Conservation (phyloP, 2,113 vertebrate genomes). For the Pholis gunnellus region DNA sequence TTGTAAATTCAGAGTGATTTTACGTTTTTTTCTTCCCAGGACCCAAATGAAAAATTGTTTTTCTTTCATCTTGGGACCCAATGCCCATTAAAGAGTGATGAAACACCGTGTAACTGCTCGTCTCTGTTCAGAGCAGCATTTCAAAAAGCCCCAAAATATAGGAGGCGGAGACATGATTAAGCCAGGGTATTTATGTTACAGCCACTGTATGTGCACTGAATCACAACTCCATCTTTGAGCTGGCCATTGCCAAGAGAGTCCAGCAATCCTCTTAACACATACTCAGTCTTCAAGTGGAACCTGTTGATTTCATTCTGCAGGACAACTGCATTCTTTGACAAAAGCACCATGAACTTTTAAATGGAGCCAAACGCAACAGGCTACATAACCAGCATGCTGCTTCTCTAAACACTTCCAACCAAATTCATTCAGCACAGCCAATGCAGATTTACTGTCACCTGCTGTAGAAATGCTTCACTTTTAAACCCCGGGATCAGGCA, state of each 20-base stretch:
- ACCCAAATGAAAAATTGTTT: slow-evolving; percentile 54
- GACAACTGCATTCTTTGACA: slow-evolving; percentile 5
- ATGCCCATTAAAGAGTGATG: slow-evolving; percentile 70
- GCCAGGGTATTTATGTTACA: slow-evolving; percentile 11
- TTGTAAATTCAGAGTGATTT: slow-evolving; percentile 32
- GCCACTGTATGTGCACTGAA: slow-evolving; percentile 5
- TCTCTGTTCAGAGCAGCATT: slow-evolving; percentile 22
- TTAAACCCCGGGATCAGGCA: neutral
- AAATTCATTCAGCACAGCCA: slow-evolving; percentile 6
- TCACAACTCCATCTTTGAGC: slow-evolving; percentile 2
- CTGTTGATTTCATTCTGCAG: slow-evolving; percentile 10
- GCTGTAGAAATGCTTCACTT: neutral
- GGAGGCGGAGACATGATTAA: slow-evolving; percentile 8
- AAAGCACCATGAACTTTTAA: neutral
- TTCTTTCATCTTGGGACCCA: slow-evolving; percentile 51
- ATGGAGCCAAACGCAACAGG: slow-evolving; percentile 5
- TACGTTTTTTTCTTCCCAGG: slow-evolving; percentile 24
- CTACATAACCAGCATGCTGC: slow-evolving; percentile 18
- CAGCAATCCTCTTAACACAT: slow-evolving; percentile 3
- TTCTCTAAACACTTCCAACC: slow-evolving; percentile 17
- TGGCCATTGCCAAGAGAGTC: neutral
- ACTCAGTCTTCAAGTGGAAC: slow-evolving; percentile 9
- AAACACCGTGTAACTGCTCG: slow-evolving; percentile 64
- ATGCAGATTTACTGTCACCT: slow-evolving; percentile 21
- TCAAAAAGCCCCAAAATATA: slow-evolving; percentile 29